Evolutionary conservation across 1,140 invertebrate genomes (phyloP).

Genomic region (Hylaeus anthracinus): DNA sequence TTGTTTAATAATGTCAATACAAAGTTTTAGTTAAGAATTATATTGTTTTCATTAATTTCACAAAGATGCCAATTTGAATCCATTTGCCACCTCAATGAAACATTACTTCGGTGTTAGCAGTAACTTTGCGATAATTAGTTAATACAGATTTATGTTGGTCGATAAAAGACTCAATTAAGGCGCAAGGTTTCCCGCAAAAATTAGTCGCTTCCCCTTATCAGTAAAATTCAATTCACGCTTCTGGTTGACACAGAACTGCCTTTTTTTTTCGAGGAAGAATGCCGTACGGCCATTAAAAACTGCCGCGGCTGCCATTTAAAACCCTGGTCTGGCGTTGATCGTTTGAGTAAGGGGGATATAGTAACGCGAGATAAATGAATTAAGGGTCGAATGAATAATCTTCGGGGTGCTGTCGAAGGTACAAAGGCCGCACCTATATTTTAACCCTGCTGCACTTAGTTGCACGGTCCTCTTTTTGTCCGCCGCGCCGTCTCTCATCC

Average conservation of each 20-base stretch:
- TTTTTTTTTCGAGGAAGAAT: neutral
- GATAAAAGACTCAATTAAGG: neutral
- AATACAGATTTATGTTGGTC: too few relatives aligned
- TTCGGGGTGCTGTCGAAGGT: constrained; percentile 36
- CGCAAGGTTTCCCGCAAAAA: neutral
- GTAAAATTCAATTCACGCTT: constrained; percentile 19
- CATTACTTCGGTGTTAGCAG: too few relatives aligned
- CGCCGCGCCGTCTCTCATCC: neutral
- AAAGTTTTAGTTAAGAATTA: too few relatives aligned
- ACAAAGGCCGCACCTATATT: constrained; percentile 52
- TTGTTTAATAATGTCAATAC: too few relatives aligned
- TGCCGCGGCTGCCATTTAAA: constrained; percentile 29
- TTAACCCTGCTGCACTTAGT: constrained; percentile 39
- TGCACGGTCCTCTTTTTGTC: constrained; percentile 33
- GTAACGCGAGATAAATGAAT: constrained; percentile 63
- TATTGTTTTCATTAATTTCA: too few relatives aligned
- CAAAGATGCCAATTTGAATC: too few relatives aligned
- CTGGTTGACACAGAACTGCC: neutral
- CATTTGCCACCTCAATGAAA: too few relatives aligned
- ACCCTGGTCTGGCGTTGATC: constrained; percentile 3
- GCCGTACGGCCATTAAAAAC: constrained; percentile 19
- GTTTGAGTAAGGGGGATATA: constrained; percentile 1
- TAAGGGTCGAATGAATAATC: constrained; percentile 64
- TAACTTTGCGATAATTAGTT: too few relatives aligned
- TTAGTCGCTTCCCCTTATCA: neutral